These are phyloP conservation scores for Sminthurides aquaticus DNA, from an alignment of 2,888 invertebrate genomes.

Conservation along the genomic window DNA sequence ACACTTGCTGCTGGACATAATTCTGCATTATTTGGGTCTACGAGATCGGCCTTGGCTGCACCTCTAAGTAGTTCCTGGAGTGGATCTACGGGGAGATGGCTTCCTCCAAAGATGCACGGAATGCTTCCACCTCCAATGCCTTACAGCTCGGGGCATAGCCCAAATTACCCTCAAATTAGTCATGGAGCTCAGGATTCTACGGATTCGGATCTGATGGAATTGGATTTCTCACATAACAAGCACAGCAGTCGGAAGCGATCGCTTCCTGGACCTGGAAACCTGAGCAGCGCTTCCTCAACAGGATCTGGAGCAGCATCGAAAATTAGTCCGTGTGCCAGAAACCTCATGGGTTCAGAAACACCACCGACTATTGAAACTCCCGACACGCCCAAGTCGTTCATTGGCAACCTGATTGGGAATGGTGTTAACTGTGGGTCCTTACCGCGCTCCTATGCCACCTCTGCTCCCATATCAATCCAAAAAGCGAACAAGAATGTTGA, in stretches of 20 bases:
- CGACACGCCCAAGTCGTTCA: slow-evolving; percentile 17
- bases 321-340: slow-evolving; percentile 36
- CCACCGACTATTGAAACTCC: slow-evolving; percentile 22
- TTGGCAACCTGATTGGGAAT: slow-evolving; percentile 10
- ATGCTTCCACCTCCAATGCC: slow-evolving; percentile 1
- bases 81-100: slow-evolving; percentile 49
- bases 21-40: slow-evolving; percentile 44
- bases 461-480: slow-evolving; percentile 40
- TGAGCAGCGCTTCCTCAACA: slow-evolving; percentile 30
- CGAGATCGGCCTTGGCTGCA: slow-evolving; percentile 52
- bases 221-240: slow-evolving; percentile 40
- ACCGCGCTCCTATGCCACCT: slow-evolving; percentile 30
- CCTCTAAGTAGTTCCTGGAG: slow-evolving; percentile 53
- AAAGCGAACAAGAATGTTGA: slow-evolving; percentile 23
- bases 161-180: slow-evolving; percentile 15
- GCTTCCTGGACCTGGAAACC: slow-evolving; percentile 36
- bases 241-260: slow-evolving; percentile 37
- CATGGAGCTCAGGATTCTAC: slow-evolving; percentile 23
- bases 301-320: slow-evolving; percentile 29
- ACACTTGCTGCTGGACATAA: slow-evolving; percentile 39
- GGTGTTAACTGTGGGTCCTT: slow-evolving; percentile 10
- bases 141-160: neutral
- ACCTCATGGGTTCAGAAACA: slow-evolving; percentile 23
- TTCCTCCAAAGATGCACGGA: slow-evolving; percentile 45
- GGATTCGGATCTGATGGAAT: slow-evolving; percentile 41